These are phyloP conservation scores for Philotrypesis tridentata DNA, from an alignment of 1,140 invertebrate species.

Conservation along the genomic window DNA sequence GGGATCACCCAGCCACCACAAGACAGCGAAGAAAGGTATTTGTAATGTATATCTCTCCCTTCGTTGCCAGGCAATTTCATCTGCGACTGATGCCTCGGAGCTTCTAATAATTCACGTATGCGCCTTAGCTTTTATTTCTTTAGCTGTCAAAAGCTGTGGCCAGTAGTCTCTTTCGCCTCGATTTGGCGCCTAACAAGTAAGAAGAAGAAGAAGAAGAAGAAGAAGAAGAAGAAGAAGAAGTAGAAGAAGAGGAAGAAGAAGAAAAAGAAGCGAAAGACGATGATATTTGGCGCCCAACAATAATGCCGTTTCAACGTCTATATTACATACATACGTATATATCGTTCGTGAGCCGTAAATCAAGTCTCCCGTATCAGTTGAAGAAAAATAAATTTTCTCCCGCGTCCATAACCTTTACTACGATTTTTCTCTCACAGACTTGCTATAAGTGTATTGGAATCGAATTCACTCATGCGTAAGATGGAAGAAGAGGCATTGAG, in stretches of 20 bases:
- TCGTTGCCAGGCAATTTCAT: constrained; percentile 36
- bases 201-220: not conserved
- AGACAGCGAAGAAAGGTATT: not conserved
- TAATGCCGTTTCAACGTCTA: constrained; percentile 19
- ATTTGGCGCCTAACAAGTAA: not conserved
- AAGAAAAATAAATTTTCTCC: constrained; percentile 36
- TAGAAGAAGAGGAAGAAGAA: not conserved
- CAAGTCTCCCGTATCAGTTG: constrained; percentile 20
- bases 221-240: not conserved
- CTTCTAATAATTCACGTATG: constrained; percentile 15
- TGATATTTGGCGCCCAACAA: constrained; percentile 4
- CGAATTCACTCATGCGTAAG: constrained; percentile 1
- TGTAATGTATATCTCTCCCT: constrained; percentile 5
- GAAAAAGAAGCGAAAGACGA: not conserved
- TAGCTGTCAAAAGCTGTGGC: not conserved
- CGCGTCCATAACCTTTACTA: constrained; percentile 24
- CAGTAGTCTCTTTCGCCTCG: not conserved
- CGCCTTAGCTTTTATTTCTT: not conserved
- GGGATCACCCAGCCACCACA: not conserved
- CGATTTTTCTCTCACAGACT: constrained; percentile 10
- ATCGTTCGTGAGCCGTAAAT: not conserved
- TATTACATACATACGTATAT: no score
- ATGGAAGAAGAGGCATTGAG: not conserved
- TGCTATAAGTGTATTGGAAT: not conserved
- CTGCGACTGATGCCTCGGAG: constrained; percentile 10